phyloP scores from a whole-genome alignment of 2,797 vertebrate species.

The Distichodus sexfasciatus region DNA sequence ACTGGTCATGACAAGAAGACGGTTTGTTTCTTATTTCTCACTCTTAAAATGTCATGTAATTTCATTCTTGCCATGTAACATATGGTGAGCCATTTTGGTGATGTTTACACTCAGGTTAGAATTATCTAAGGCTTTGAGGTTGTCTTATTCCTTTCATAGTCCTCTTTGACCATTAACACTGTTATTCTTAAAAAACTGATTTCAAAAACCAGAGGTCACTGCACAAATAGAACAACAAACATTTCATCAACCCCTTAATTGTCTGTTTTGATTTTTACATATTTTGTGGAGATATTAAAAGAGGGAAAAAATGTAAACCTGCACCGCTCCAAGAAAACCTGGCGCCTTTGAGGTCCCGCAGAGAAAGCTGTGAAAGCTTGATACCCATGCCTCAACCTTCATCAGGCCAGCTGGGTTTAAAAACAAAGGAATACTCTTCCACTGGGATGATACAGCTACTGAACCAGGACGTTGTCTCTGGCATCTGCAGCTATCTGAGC shows the following conservation, averaged over 20 bases:
- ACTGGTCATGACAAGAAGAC: neutral
- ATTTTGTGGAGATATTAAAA: constrained; percentile 35
- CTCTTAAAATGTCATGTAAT: neutral
- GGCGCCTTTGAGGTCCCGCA: neutral
- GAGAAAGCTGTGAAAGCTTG: constrained; percentile 15
- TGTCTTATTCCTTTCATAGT: constrained; percentile 20
- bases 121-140: constrained; percentile 9
- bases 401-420: neutral
- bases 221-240: constrained; percentile 26
- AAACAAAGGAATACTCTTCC: constrained; percentile 34
- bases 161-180: neutral
- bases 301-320: constrained; percentile 38
- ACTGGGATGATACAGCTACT: neutral
- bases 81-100: neutral
- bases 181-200: neutral
- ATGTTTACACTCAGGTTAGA: constrained; percentile 3
- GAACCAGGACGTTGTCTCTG: neutral
- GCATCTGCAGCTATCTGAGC: neutral
- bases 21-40: neutral
- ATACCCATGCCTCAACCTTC: neutral
- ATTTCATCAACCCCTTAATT: constrained; percentile 5
- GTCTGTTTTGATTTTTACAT: constrained; percentile 33
- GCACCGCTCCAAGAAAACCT: constrained; percentile 19
- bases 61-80: neutral
- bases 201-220: neutral